phyloP scores from a whole-genome alignment of 64 coral and sea anemone genomes.

The Cladopsammia gracilis region DNA sequence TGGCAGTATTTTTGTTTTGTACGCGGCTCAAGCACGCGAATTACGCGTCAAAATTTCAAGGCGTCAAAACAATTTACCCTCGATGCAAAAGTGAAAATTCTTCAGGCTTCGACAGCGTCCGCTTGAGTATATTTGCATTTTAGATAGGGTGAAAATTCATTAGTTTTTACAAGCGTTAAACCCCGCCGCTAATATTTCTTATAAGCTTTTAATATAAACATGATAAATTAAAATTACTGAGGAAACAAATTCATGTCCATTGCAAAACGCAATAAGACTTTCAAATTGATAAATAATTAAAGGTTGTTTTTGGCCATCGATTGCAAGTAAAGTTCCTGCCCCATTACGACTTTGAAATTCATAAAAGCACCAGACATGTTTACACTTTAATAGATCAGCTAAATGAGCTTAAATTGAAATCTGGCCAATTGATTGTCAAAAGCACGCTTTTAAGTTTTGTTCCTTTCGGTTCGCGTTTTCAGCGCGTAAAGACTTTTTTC shows the following conservation, averaged over 20 bases:
- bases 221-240: too few species aligned
- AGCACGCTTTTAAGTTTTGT: too few species aligned
- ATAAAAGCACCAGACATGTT: constrained; percentile 1
- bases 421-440: neutral
- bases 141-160: neutral
- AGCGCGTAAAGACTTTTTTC: too few species aligned
- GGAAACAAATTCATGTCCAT: neutral
- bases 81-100: neutral
- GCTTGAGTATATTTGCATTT: constrained; percentile 17
- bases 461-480: too few species aligned
- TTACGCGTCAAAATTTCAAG: neutral
- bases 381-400: neutral
- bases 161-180: neutral
- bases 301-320: neutral
- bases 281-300: neutral
- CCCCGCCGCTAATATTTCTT: neutral
- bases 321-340: neutral
- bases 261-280: neutral
- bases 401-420: neutral
- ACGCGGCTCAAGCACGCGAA: neutral
- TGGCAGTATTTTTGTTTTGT: neutral
- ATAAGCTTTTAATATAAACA: neutral
- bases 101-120: neutral
- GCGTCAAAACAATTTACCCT: constrained; percentile 6
- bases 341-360: neutral